Percentiles rank a stretch among this genome's conserved stretches.
Conservation (phyloP, 2,113 vertebrate genomes). For the Reinhardtius hippoglossoides region DNA sequence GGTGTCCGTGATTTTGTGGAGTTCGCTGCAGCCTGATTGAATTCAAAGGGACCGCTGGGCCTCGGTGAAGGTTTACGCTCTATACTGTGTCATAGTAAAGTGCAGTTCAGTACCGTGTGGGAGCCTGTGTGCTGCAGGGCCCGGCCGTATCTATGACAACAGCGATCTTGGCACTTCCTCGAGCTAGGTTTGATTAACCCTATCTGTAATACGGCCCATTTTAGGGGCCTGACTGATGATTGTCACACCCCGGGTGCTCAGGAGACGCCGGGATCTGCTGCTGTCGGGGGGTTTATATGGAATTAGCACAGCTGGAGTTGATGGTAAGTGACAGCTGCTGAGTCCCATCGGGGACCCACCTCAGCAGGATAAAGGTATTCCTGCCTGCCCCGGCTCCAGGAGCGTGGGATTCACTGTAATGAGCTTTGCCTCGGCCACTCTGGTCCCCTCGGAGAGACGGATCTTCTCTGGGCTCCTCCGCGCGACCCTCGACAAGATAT, state of each 20-base stretch:
- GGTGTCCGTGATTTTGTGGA: too few species aligned
- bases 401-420: slow-evolving; percentile 65
- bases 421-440: slow-evolving; percentile 63
- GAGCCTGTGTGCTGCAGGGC: slow-evolving; percentile 23
- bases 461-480: slow-evolving; percentile 49
- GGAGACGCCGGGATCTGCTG: slow-evolving; percentile 55
- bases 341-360: slow-evolving; percentile 66
- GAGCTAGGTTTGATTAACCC: slow-evolving; percentile 55
- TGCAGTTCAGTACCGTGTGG: slow-evolving; percentile 15
- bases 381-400: slow-evolving; percentile 30
- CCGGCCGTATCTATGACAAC: slow-evolving; percentile 51
- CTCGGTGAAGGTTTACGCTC: too few species aligned
- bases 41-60: too few species aligned
- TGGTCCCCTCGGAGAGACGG: slow-evolving; percentile 69
- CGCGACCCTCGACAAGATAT: slow-evolving; percentile 57
- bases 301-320: slow-evolving; percentile 73
- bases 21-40: too few species aligned
- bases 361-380: slow-evolving; percentile 68
- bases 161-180: slow-evolving; percentile 35
- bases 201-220: slow-evolving; percentile 56
- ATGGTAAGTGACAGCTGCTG: slow-evolving; percentile 76
- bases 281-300: slow-evolving; percentile 67
- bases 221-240: slow-evolving; percentile 60
- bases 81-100: background rate
- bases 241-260: slow-evolving; percentile 48